Percentiles rank a stretch among this genome's conserved stretches.
phyloP scores from a whole-genome alignment of 30 jellyfish, hydroid and myxozoan species.

The Rhopilema esculentum region DNA sequence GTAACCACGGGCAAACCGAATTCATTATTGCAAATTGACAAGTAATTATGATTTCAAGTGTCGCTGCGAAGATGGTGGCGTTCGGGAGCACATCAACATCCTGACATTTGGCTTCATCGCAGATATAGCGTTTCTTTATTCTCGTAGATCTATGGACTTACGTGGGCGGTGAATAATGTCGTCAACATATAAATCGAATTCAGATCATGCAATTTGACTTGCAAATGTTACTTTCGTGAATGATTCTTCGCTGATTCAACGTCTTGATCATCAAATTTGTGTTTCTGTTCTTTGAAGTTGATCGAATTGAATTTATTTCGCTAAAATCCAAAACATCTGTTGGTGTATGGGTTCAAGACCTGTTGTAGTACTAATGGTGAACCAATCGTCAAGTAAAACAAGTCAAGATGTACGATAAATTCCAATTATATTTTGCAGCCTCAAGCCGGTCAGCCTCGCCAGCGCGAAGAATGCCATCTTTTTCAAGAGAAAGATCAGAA shows the following conservation, averaged over 20 bases:
- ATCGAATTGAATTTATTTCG: no score
- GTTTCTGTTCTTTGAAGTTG: no score
- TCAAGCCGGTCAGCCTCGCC: conserved; percentile 96
- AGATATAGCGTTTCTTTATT: not conserved
- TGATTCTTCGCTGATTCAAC: no score
- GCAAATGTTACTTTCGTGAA: not conserved
- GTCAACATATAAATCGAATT: not conserved
- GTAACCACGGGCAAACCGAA: not conserved
- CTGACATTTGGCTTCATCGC: not conserved
- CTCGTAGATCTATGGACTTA: not conserved
- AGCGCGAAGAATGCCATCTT: conserved; percentile 74
- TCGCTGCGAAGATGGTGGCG: not conserved
- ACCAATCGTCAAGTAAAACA: not conserved
- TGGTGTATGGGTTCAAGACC: not conserved
- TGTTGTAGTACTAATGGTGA: not conserved
- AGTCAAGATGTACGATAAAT: conserved; percentile 48
- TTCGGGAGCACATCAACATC: not conserved
- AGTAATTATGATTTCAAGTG: not conserved
- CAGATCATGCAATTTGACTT: not conserved
- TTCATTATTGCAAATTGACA: not conserved
- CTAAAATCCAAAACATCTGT: not conserved
- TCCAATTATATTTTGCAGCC: conserved; percentile 71
- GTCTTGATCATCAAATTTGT: no score
- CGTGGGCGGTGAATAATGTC: not conserved
- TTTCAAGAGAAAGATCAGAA: conserved; percentile 95